Conservation (phyloP, 2,888 invertebrate species). For the Carterocephalus palaemon region DNA sequence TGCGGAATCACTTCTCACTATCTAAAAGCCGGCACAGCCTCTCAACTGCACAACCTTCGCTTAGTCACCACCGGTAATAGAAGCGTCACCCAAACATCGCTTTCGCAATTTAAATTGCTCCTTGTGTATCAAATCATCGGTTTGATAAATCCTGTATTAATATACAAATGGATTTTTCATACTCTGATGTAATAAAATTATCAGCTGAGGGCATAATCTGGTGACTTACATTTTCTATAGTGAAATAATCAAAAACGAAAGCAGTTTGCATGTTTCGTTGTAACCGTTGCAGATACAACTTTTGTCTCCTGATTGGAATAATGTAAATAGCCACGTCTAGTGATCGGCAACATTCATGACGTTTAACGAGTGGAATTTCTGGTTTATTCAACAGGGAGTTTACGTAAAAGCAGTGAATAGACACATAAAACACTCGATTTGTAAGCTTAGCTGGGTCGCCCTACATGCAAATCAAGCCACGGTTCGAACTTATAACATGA, state of each 20-base stretch:
- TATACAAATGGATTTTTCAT: background rate
- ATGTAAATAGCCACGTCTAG: slow-evolving; percentile 32
- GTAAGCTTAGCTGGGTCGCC: slow-evolving; percentile 50
- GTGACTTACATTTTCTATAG: slow-evolving; percentile 19
- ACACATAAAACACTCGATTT: slow-evolving; percentile 54
- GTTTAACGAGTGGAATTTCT: slow-evolving; percentile 45
- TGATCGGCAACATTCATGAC: slow-evolving; percentile 40
- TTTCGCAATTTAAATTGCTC: slow-evolving; percentile 51
- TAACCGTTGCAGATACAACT: slow-evolving; percentile 18
- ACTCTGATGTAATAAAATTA: background rate
- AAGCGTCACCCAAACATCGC: slow-evolving; percentile 45
- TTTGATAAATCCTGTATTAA: slow-evolving; percentile 23
- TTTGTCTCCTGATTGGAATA: slow-evolving; percentile 27
- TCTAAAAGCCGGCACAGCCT: slow-evolving; percentile 43
- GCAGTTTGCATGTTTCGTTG: slow-evolving; percentile 10
- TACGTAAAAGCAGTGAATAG: slow-evolving; percentile 56
- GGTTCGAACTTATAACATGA: slow-evolving; percentile 59
- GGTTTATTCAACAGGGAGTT: slow-evolving; percentile 41
- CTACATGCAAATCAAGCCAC: slow-evolving; percentile 74
- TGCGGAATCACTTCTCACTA: slow-evolving; percentile 63
- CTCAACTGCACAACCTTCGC: slow-evolving; percentile 45
- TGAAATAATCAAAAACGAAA: slow-evolving; percentile 11
- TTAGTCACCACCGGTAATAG: slow-evolving; percentile 59
- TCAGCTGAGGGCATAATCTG: too few relatives aligned
- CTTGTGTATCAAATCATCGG: slow-evolving; percentile 32